Evolutionary conservation across 2,888 invertebrate species (phyloP).

Genomic region (Epistrophella euchroma): DNA sequence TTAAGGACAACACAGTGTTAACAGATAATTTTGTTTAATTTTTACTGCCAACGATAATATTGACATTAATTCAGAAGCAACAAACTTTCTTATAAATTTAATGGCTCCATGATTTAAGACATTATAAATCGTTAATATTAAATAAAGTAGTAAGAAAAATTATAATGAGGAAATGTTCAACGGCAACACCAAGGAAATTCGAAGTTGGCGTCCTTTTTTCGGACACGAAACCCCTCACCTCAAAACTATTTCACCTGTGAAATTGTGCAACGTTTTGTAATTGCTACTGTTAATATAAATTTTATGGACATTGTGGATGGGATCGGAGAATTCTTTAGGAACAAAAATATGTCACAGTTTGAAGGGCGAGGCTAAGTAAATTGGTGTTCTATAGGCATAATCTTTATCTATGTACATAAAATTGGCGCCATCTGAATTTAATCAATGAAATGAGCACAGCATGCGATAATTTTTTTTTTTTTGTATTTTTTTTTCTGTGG

Average conservation of each 20-base stretch:
- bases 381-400: not conserved
- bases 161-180: not conserved
- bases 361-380: constrained; percentile 34
- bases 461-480: constrained; percentile 16
- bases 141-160: no score
- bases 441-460: constrained; percentile 47
- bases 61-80: no score
- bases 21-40: no score
- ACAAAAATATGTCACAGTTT: constrained; percentile 54
- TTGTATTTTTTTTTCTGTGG: not conserved
- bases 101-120: no score
- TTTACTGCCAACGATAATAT: no score
- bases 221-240: not conserved
- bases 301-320: constrained; percentile 43
- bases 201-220: constrained; percentile 5
- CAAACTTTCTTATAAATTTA: no score
- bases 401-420: not conserved
- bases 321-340: constrained; percentile 36
- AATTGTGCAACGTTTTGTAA: constrained; percentile 65
- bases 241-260: constrained; percentile 50
- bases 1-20: no score
- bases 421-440: constrained; percentile 60
- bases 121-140: no score
- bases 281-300: constrained; percentile 60
- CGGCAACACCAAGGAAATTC: not conserved